Conservation (phyloP, 2,888 invertebrate genomes). For the Prosapia bicincta region DNA sequence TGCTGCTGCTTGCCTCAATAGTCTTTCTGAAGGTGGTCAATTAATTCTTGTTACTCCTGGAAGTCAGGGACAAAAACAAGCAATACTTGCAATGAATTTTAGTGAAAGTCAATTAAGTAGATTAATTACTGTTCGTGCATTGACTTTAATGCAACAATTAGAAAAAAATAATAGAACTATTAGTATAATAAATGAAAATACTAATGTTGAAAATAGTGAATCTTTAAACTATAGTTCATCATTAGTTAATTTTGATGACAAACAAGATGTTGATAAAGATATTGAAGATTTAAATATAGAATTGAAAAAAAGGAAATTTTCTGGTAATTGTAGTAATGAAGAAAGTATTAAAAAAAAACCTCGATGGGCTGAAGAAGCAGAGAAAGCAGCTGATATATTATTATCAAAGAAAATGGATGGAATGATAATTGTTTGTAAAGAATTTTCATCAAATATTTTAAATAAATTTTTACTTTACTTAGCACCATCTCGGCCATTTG, state of each 20-base stretch:
- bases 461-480: slow-evolving; percentile 72
- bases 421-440: slow-evolving; percentile 74
- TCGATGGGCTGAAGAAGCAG: slow-evolving; percentile 67
- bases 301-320: slow-evolving; percentile 14
- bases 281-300: neutral
- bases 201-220: neutral
- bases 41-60: slow-evolving; percentile 77
- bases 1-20: slow-evolving; percentile 76
- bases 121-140: slow-evolving; percentile 69
- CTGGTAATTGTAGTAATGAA: neutral
- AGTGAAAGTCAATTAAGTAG: slow-evolving; percentile 63
- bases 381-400: slow-evolving; percentile 60
- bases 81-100: slow-evolving; percentile 77
- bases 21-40: slow-evolving; percentile 63
- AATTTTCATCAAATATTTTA: slow-evolving; percentile 80
- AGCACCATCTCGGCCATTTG: slow-evolving; percentile 77
- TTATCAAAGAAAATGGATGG: slow-evolving; percentile 63
- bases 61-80: slow-evolving; percentile 74
- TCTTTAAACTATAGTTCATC: neutral
- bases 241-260: neutral
- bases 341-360: slow-evolving; percentile 50
- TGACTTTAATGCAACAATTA: slow-evolving; percentile 29
- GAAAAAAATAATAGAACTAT: slow-evolving; percentile 22
- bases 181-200: neutral
- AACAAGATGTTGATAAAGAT: neutral